phyloP scores from a whole-genome alignment of 2,888 invertebrate species.

The Drosophila stalkeri region DNA sequence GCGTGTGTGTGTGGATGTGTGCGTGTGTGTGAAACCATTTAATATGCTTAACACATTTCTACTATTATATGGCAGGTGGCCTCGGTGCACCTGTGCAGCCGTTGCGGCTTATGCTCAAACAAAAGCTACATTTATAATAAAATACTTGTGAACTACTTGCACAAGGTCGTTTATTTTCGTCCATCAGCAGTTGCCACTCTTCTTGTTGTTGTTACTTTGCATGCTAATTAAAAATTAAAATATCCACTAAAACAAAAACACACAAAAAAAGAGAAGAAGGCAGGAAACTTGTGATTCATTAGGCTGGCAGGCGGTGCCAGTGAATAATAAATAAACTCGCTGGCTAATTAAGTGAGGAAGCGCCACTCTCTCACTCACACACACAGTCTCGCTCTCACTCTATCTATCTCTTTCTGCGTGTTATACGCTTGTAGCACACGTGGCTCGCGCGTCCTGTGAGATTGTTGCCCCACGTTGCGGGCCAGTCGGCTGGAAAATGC shows the following conservation, averaged over 20 bases:
- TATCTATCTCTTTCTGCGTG: conserved; percentile 30
- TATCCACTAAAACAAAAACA: conserved; percentile 65
- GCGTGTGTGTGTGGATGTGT: conserved; percentile 62
- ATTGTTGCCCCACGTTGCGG: conserved; percentile 56
- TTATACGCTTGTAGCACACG: conserved; percentile 73
- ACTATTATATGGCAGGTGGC: conserved; percentile 28
- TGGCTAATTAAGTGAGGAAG: conserved; percentile 76
- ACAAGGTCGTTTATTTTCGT: conserved; percentile 74
- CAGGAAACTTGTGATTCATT: conserved; percentile 74
- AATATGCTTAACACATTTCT: conserved; percentile 68
- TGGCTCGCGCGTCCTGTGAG: conserved; percentile 62
- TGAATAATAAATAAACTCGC: conserved; percentile 77
- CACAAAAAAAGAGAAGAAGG: background rate
- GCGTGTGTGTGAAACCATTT: conserved; percentile 60
- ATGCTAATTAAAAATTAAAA: conserved; percentile 79
- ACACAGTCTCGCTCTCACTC: background rate
- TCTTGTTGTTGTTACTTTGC: conserved; percentile 51
- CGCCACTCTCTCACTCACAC: conserved; percentile 1
- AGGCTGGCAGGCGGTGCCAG: conserved; percentile 71
- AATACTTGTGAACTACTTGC: conserved; percentile 62
- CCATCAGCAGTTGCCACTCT: conserved; percentile 31
- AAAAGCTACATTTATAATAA: conserved; percentile 46
- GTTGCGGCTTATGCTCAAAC: conserved; percentile 18
- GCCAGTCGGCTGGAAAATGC: conserved; percentile 63
- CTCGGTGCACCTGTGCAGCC: conserved; percentile 67